phyloP scores from a whole-genome alignment of 2,888 invertebrate species.

The Hirtodrosophila cameraria region DNA sequence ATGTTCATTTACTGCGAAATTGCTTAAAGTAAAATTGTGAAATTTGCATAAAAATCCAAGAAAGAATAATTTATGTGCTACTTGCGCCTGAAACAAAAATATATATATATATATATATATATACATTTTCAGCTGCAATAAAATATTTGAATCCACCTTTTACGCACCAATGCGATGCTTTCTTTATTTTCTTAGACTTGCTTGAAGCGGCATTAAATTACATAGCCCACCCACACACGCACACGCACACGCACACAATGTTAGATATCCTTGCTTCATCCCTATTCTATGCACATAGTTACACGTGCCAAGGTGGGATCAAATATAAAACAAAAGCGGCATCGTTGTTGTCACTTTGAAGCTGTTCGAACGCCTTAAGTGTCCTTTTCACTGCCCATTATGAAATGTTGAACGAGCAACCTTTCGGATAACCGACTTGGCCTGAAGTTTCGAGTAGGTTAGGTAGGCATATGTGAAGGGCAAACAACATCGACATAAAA shows the following conservation, averaged over 20 bases:
- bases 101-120: not conserved
- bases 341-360: slow-evolving; percentile 65
- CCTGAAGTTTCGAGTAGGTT: not conserved
- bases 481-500: slow-evolving; percentile 65
- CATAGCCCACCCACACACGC: slow-evolving; percentile 29
- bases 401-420: slow-evolving; percentile 52
- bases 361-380: slow-evolving; percentile 64
- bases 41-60: slow-evolving; percentile 40
- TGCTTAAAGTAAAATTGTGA: slow-evolving; percentile 12
- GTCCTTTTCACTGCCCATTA: slow-evolving; percentile 67
- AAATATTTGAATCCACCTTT: slow-evolving; percentile 30
- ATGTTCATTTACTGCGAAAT: slow-evolving; percentile 7
- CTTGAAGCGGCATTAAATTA: slow-evolving; percentile 64
- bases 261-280: not conserved
- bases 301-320: slow-evolving; percentile 48
- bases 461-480: slow-evolving; percentile 13
- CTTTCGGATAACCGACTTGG: too few relatives aligned
- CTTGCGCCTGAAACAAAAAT: slow-evolving; percentile 32
- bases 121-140: slow-evolving; percentile 37
- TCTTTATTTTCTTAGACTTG: slow-evolving; percentile 32
- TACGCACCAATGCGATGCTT: slow-evolving; percentile 45
- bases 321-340: slow-evolving; percentile 60
- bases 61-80: slow-evolving; percentile 41
- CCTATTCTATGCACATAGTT: slow-evolving; percentile 1
- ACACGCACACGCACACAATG: slow-evolving; percentile 20